A percentile compares a stretch with the other conserved stretches of the same genome.
phyloP scores from a whole-genome alignment of 2,797 vertebrate genomes.

The Melanotaenia boesemani region DNA sequence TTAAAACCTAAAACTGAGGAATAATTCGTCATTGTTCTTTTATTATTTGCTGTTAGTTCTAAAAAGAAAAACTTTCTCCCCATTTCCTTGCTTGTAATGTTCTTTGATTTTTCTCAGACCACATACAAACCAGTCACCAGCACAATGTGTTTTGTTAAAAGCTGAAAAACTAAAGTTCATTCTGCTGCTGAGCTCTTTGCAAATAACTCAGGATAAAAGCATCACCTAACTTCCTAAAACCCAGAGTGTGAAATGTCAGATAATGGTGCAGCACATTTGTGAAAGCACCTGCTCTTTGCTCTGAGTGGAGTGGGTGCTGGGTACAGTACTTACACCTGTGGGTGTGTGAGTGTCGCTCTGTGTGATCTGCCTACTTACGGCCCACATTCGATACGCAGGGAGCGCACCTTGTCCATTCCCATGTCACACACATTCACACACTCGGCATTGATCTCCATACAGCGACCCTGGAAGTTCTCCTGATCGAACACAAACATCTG shows the following conservation, averaged over 20 bases:
- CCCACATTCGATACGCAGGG: conserved; percentile 80
- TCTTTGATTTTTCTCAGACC: background rate
- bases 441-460: conserved; percentile 80
- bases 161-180: conserved; percentile 28
- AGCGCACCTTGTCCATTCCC: conserved; percentile 84
- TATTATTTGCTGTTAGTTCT: background rate
- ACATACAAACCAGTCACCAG: background rate
- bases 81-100: background rate
- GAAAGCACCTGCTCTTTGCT: conserved; percentile 42
- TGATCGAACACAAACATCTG: conserved; percentile 83
- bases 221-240: conserved; percentile 34
- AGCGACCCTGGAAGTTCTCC: conserved; percentile 87
- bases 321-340: conserved; percentile 13
- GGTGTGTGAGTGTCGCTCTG: conserved; percentile 4
- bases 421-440: conserved; percentile 83
- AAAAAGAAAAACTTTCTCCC: background rate
- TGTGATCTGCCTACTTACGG: conserved; percentile 74
- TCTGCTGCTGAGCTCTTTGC: conserved; percentile 29
- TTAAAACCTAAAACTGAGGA: background rate
- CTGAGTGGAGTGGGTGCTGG: conserved; percentile 39
- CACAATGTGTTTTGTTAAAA: conserved; percentile 17
- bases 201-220: conserved; percentile 51
- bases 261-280: conserved; percentile 40
- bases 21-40: background rate
- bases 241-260: conserved; percentile 45